phyloP scores from a whole-genome alignment of 2,113 vertebrate species.

The Notarius quadriscutis region DNA sequence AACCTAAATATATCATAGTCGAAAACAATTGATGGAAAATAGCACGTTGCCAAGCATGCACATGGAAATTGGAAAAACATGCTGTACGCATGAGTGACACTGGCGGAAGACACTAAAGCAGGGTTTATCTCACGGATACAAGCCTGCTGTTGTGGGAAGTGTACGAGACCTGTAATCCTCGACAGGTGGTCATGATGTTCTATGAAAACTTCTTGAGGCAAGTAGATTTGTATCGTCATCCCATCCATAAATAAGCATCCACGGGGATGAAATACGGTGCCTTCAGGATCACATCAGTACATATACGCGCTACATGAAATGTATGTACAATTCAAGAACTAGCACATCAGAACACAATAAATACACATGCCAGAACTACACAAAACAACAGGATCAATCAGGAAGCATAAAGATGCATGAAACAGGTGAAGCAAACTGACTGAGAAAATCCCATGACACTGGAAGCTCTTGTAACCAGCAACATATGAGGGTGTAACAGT shows the following conservation, averaged over 20 bases:
- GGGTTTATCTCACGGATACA: slow-evolving; percentile 24
- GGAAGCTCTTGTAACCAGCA: slow-evolving; percentile 5
- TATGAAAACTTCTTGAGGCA: slow-evolving; percentile 20
- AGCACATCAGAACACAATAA: not conserved
- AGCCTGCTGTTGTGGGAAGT: slow-evolving; percentile 18
- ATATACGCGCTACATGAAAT: not conserved
- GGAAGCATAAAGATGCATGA: not conserved
- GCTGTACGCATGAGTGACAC: slow-evolving; percentile 12
- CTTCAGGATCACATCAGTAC: not conserved
- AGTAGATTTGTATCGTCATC: slow-evolving; percentile 22
- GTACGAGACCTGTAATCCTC: slow-evolving; percentile 15
- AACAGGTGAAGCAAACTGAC: not conserved
- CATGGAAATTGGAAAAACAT: slow-evolving; percentile 24
- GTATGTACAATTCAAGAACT: not conserved
- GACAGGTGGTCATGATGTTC: slow-evolving; percentile 13
- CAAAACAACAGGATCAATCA: not conserved
- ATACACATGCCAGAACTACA: not conserved
- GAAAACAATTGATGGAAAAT: slow-evolving; percentile 3
- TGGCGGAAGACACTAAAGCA: slow-evolving; percentile 13
- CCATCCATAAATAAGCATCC: slow-evolving; percentile 4
- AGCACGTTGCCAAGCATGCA: not conserved
- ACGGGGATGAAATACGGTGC: not conserved
- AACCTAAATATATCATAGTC: slow-evolving; percentile 28
- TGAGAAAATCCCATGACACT: slow-evolving; percentile 4
- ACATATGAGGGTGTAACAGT: slow-evolving; percentile 24